Evolutionary conservation across 2,113 vertebrate species (phyloP).

Genomic region (Sylvicapra grimmia): DNA sequence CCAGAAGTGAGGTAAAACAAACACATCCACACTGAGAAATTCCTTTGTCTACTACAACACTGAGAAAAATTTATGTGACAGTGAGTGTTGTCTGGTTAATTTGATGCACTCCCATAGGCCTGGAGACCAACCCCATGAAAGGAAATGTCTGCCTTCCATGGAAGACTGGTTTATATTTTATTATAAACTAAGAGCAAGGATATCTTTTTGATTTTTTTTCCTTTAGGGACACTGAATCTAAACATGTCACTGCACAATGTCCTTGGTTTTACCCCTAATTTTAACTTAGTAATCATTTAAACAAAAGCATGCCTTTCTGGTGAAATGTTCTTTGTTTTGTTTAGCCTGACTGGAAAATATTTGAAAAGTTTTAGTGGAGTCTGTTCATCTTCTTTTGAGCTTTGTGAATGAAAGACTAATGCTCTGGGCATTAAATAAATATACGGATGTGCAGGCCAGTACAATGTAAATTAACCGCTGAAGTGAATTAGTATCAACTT

Average conservation of each 20-base stretch:
- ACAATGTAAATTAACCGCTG: constrained; percentile 25
- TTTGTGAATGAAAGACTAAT: constrained; percentile 53
- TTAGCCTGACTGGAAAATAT: constrained; percentile 47
- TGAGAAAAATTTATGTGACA: background rate
- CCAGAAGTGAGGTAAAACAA: background rate
- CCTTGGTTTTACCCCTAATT: constrained; percentile 30
- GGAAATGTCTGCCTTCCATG: background rate
- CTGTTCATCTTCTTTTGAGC: constrained; percentile 49
- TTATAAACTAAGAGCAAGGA: background rate
- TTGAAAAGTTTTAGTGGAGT: constrained; percentile 35
- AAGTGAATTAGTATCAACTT: constrained; percentile 31
- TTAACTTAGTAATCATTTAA: constrained; percentile 46
- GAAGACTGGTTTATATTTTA: constrained; percentile 2
- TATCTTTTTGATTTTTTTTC: background rate
- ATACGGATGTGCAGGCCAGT: background rate
- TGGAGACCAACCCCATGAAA: background rate
- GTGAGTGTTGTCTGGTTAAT: background rate
- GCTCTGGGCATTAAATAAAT: constrained; percentile 21
- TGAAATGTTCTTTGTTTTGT: constrained; percentile 50
- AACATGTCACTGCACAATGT: constrained; percentile 45
- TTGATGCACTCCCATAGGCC: background rate
- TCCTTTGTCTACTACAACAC: background rate
- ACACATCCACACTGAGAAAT: background rate
- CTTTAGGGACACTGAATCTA: constrained; percentile 29
- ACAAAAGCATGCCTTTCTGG: constrained; percentile 47